Base-by-base conservation (phyloP, 2,113 vertebrate genomes). In the Dolichotis patagonum region DNA sequence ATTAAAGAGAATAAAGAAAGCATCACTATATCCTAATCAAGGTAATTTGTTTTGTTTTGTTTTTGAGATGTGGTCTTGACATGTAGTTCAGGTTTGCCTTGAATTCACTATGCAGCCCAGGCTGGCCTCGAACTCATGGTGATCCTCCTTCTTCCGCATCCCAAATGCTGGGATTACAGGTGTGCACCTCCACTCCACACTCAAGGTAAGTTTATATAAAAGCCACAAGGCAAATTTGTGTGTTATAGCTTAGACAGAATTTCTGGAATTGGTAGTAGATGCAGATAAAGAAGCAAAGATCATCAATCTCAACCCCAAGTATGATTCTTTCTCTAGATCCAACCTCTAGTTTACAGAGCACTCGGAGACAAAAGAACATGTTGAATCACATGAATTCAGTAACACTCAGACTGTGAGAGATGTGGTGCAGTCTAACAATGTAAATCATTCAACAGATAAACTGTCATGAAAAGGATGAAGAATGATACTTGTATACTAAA, bases 121-220 rank as follows among this genome's bases (percentile, higher is more conserved):
- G 35, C 35, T 69, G 17, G 16, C 35, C 35, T 69, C 35, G 4
- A 20, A 38, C 6, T 69, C 3, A 19, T n/a, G n/a, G 35, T 17
- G 8, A n/a, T 20, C 35, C 16, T 35, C 17, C 35, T 19, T 3
- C 7, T 35, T 69, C 35, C n/a, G 32, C 35, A 19, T 69, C 17
- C 17, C 35, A 69, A 69, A 17, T 69, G 16, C 19, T 69, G 35
- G 67, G 35, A n/a, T 67, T 69, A 38, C 35, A 69, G 67, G 14
- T 17, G 16, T 38, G 8, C 8, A n/a, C 35, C 35, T 52, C 49
- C n/a, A 54, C 17, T 5, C 19, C 35, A 17, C 0, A 69, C 77
- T 77, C 49, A 69, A 84, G 6, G 22, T 41, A 78, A 93, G 41
- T 95, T 95, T 32, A 91, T 95, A 92, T 35, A 35, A 85, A 94